Conservation (phyloP, 1,140 invertebrate species). For the Pogonomyrmex californicus region DNA sequence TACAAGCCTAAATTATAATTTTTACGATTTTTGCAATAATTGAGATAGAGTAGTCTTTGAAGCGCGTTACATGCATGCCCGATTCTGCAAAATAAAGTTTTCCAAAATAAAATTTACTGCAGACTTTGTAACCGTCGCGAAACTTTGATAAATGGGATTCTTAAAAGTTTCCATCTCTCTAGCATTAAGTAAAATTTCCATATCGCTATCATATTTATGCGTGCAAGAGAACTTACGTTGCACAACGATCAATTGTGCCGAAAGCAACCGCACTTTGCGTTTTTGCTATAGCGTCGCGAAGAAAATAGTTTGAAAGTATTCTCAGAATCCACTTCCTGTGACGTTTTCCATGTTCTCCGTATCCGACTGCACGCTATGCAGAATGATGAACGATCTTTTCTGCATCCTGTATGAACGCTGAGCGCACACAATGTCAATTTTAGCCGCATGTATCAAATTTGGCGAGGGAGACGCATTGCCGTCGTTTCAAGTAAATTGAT, state of each 20-base stretch:
- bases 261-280: conserved; percentile 53
- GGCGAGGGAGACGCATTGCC: conserved; percentile 20
- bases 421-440: conserved; percentile 50
- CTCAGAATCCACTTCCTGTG: conserved; percentile 44
- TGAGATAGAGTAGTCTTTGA: background rate
- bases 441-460: conserved; percentile 49
- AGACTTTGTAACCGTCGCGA: conserved; percentile 19
- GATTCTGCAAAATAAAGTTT: conserved; percentile 30
- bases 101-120: conserved; percentile 33
- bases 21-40: background rate
- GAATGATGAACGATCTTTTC: conserved; percentile 58
- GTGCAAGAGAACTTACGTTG: conserved; percentile 46
- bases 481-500: conserved; percentile 19
- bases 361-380: conserved; percentile 30
- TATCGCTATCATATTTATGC: conserved; percentile 59
- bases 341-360: conserved; percentile 51
- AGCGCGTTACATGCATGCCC: conserved; percentile 4
- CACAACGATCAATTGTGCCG: conserved; percentile 58
- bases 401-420: conserved; percentile 24
- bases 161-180: conserved; percentile 44
- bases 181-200: conserved; percentile 61
- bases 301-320: conserved; percentile 60
- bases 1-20: background rate
- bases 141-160: conserved; percentile 58
- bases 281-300: conserved; percentile 44